Conservation (phyloP, 2,797 vertebrate genomes). For the Cynopterus sphinx region DNA sequence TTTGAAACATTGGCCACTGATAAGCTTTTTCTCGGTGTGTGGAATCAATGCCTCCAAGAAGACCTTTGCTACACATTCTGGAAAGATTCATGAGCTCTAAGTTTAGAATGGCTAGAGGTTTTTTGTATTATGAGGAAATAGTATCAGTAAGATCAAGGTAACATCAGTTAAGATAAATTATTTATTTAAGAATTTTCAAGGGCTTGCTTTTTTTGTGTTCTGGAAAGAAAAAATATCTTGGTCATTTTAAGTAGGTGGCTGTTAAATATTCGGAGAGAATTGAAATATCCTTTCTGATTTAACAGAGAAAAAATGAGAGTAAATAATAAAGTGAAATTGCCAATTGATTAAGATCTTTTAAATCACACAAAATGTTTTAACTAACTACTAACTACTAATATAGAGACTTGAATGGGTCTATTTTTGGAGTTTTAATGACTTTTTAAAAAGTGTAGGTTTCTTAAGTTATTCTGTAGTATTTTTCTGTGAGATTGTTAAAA, state of each 20-base stretch:
- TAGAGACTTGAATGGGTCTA: not conserved
- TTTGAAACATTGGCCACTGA: not conserved
- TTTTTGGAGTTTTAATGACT: not conserved
- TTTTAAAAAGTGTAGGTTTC: not conserved
- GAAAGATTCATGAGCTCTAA: not conserved
- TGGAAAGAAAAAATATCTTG: not conserved
- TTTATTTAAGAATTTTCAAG: not conserved
- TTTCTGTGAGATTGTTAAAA: not conserved
- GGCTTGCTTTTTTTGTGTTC: not conserved
- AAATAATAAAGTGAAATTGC: not conserved
- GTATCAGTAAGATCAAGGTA: not conserved
- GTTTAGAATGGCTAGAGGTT: not conserved
- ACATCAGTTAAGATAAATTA: not conserved
- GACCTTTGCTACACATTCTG: not conserved
- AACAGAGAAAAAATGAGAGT: not conserved
- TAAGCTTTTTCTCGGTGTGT: not conserved
- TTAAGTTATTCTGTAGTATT: not conserved
- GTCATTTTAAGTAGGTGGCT: not conserved
- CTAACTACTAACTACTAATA: not conserved
- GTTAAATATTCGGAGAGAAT: not conserved
- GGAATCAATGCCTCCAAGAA: not conserved
- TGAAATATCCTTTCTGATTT: not conserved
- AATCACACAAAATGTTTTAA: not conserved
- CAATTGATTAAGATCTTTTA: not conserved
- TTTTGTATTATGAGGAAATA: not conserved